Conservation (phyloP, 2,888 invertebrate species). For the Apamea anceps region DNA sequence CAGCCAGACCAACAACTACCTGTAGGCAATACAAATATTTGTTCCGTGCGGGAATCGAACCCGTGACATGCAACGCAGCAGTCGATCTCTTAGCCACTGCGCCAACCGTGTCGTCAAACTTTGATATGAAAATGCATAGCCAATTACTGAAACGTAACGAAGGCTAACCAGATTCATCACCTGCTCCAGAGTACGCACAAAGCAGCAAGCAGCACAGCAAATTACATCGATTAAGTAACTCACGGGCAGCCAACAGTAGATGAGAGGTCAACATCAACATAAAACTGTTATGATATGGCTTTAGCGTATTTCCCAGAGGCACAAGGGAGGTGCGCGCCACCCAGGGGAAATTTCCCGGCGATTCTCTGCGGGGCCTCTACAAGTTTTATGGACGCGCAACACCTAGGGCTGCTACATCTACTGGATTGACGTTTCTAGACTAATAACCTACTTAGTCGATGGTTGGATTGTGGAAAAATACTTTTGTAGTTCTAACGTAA, state of each 20-base stretch:
- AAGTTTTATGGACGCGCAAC: slow-evolving; percentile 89
- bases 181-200: neutral
- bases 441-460: neutral
- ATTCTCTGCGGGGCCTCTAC: slow-evolving; percentile 88
- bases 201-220: slow-evolving; percentile 54
- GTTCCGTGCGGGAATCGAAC: too few species aligned
- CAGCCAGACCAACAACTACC: too few species aligned
- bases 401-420: slow-evolving; percentile 76
- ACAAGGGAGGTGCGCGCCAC: slow-evolving; percentile 82
- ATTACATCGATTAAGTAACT: slow-evolving; percentile 77
- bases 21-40: too few species aligned
- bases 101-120: too few species aligned
- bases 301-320: slow-evolving; percentile 89
- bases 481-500: neutral
- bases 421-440: slow-evolving; percentile 23
- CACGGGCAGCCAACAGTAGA: slow-evolving; percentile 71
- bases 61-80: too few species aligned
- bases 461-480: neutral
- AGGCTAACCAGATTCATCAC: slow-evolving; percentile 1
- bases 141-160: slow-evolving; percentile 10
- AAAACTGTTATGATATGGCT: slow-evolving; percentile 90
- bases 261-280: slow-evolving; percentile 89
- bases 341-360: slow-evolving; percentile 89
- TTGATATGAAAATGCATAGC: neutral
- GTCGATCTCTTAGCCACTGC: too few species aligned